A percentile compares a stretch with the other conserved stretches of the same genome.
phyloP scores from a whole-genome alignment of 1,140 invertebrate genomes.

The Drosophila albomicans region DNA sequence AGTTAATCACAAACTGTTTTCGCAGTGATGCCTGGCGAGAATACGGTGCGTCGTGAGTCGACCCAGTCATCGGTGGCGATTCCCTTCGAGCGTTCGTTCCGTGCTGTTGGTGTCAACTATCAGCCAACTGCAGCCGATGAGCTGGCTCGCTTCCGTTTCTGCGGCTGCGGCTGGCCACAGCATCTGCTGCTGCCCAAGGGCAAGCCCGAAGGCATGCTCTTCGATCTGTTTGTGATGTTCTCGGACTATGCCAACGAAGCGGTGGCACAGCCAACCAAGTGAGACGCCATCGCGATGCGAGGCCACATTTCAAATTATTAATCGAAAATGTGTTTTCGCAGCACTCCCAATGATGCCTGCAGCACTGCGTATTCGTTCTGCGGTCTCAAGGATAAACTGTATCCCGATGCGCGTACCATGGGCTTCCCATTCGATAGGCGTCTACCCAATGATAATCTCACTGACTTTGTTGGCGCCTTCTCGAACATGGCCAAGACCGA shows the following conservation, averaged over 20 bases:
- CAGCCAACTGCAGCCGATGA: conserved; percentile 71
- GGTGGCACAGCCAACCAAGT: conserved; percentile 87
- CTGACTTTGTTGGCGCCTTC: conserved; percentile 86
- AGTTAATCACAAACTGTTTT: neutral
- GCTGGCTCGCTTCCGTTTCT: conserved; percentile 85
- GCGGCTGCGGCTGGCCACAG: conserved; percentile 87
- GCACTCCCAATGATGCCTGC: conserved; percentile 84
- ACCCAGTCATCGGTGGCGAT: conserved; percentile 88
- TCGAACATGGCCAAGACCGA: conserved; percentile 87
- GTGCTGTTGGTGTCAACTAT: conserved; percentile 85
- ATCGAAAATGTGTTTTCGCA: conserved; percentile 13
- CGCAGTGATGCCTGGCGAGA: conserved; percentile 86
- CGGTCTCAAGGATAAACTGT: conserved; percentile 88
- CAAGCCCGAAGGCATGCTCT: conserved; percentile 80
- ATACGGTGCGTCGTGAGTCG: conserved; percentile 86
- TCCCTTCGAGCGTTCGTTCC: conserved; percentile 88
- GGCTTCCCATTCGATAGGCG: conserved; percentile 90
- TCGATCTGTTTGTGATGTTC: conserved; percentile 86
- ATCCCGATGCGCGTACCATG: conserved; percentile 89
- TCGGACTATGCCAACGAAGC: conserved; percentile 85
- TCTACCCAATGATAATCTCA: conserved; percentile 86
- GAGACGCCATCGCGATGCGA: conserved; percentile 24
- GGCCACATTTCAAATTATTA: neutral
- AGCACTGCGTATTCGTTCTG: conserved; percentile 89
- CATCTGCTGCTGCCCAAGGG: conserved; percentile 86